Percentiles rank a stretch among this genome's conserved stretches.
Evolutionary conservation across 1,140 invertebrate species (phyloP).

Genomic region (Caenorhabditis tropicalis): DNA sequence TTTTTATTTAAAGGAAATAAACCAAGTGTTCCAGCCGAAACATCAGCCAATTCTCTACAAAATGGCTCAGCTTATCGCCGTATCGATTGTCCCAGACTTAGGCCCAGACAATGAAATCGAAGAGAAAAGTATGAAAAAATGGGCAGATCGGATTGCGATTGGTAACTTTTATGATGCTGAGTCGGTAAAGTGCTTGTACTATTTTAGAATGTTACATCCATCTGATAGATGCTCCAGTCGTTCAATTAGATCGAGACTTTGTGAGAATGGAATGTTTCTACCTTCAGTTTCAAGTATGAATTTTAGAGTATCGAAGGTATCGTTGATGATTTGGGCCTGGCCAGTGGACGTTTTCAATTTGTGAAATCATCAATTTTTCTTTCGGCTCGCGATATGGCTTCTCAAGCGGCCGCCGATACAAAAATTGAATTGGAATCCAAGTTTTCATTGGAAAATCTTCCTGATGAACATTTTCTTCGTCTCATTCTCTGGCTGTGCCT

Average conservation of each 20-base stretch:
- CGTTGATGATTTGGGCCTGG: not conserved
- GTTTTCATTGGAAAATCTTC: not conserved
- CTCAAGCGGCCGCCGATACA: not conserved
- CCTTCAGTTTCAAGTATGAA: not conserved
- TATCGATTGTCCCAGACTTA: not conserved
- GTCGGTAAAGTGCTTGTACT: no score
- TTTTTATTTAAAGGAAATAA: no score
- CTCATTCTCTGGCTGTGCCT: not conserved
- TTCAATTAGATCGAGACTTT: not conserved
- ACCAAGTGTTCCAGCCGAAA: not conserved
- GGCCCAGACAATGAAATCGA: not conserved
- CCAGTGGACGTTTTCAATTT: not conserved
- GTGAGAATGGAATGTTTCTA: not conserved
- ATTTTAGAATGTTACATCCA: not conserved
- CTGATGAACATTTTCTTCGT: not conserved
- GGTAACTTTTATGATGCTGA: no score
- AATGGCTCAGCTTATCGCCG: not conserved
- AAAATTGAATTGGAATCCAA: not conserved
- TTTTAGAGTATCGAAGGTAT: not conserved
- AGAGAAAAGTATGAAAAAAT: not conserved
- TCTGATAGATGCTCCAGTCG: not conserved
- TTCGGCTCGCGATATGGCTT: not conserved
- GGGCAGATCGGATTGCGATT: not conserved
- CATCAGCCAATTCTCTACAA: conserved; percentile 12
- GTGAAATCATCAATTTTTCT: not conserved